Conservation (phyloP, 2,113 vertebrate genomes). For the Propithecus coquereli region DNA sequence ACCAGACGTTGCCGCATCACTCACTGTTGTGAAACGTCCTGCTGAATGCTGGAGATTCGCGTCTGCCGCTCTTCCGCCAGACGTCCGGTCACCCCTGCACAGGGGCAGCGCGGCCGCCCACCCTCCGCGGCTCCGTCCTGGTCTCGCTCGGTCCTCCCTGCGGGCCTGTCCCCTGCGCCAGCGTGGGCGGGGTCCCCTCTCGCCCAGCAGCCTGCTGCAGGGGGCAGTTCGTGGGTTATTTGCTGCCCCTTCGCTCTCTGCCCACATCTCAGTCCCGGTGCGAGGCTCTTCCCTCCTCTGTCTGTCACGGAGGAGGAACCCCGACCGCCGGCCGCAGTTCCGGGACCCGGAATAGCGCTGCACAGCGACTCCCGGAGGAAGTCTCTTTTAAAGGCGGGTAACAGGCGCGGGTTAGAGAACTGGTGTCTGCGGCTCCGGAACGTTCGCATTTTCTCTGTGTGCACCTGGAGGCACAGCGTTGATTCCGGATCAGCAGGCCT, state of each 20-base stretch:
- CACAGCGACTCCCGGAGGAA: not conserved
- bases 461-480: too few species aligned
- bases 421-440: not conserved
- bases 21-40: not conserved
- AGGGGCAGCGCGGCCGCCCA: not conserved
- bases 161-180: not conserved
- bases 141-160: too few species aligned
- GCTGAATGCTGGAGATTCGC: not conserved
- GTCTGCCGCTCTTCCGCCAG: not conserved
- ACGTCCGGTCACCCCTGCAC: not conserved
- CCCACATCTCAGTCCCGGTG: accelerated
- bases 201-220: too few species aligned
- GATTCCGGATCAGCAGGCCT: not conserved
- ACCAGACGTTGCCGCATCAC: not conserved
- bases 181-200: too few species aligned
- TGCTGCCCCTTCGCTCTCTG: not conserved
- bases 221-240: not conserved
- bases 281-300: not conserved
- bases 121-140: too few species aligned
- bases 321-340: too few species aligned
- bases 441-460: not conserved
- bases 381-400: not conserved
- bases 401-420: accelerated
- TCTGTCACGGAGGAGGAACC: not conserved
- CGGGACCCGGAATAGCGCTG: not conserved